These are phyloP conservation scores for Spatulosminthurus flaviceps DNA, from an alignment of 2,888 invertebrate genomes.

Conservation along the genomic window DNA sequence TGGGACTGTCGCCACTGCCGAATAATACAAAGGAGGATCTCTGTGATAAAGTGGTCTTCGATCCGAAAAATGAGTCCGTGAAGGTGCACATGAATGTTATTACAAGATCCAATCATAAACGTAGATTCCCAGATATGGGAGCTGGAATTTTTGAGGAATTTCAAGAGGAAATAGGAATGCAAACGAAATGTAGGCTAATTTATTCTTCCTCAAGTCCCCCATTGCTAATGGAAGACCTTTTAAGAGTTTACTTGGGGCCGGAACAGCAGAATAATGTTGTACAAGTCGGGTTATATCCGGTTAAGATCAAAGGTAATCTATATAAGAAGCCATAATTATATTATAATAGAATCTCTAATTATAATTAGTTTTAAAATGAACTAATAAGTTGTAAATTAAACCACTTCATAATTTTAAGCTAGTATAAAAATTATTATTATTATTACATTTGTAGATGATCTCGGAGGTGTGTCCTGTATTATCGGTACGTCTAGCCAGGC, in stretches of 20 bases:
- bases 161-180: constrained; percentile 56
- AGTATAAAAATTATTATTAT: background rate
- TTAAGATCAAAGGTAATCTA: constrained; percentile 54
- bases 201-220: constrained; percentile 6
- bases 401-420: constrained; percentile 13
- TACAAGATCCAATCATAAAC: constrained; percentile 55
- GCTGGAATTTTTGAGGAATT: constrained; percentile 57
- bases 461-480: constrained; percentile 72
- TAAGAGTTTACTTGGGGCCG: constrained; percentile 47
- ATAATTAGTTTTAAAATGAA: too few relatives aligned
- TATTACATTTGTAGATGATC: constrained; percentile 48
- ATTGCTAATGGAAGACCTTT: constrained; percentile 57
- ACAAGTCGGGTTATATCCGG: constrained; percentile 56
- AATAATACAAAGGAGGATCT: background rate
- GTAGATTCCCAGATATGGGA: constrained; percentile 46
- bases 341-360: too few relatives aligned
- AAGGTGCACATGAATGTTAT: constrained; percentile 58
- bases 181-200: constrained; percentile 49
- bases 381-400: too few relatives aligned
- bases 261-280: constrained; percentile 45
- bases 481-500: constrained; percentile 76
- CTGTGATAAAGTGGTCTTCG: constrained; percentile 54
- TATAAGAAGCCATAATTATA: too few relatives aligned
- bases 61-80: constrained; percentile 58
- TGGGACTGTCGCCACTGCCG: background rate